Conservation (phyloP, 2,797 vertebrate species). For the Darevskia mixta region DNA sequence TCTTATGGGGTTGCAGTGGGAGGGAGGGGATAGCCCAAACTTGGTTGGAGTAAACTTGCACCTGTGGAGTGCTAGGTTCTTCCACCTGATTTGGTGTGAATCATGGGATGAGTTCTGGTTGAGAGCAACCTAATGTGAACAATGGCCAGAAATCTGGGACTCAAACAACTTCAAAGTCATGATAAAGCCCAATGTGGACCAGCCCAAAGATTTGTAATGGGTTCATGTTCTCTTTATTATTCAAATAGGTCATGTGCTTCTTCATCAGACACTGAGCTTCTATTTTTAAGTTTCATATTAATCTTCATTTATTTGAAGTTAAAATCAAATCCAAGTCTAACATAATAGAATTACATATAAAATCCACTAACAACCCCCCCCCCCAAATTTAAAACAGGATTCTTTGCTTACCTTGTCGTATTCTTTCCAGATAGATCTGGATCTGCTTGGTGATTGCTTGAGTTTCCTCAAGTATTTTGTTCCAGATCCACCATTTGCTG, state of each 20-base stretch:
- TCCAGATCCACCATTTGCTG: conserved; percentile 94
- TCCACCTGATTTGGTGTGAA: no score
- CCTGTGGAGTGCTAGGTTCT: no score
- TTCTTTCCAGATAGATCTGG: conserved; percentile 87
- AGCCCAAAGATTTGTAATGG: background rate
- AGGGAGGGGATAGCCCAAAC: no score
- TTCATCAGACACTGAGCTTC: background rate
- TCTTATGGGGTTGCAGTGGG: no score
- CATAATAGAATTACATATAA: background rate
- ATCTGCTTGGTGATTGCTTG: conserved; percentile 82
- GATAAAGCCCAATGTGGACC: background rate
- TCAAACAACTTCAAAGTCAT: no score
- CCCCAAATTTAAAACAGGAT: background rate
- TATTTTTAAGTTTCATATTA: background rate
- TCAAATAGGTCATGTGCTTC: background rate
- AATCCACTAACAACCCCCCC: background rate
- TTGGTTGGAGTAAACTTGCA: no score
- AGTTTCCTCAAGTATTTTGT: conserved; percentile 80
- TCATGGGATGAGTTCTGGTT: background rate
- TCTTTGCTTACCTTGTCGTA: conserved; percentile 82
- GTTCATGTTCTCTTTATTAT: background rate
- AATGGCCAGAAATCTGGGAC: background rate
- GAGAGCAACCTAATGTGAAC: no score
- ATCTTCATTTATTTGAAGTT: background rate
- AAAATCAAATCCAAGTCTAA: conserved; percentile 26